These are phyloP conservation scores for Ptychodera flava DNA, from an alignment of 35 echinoderm and acorn worm genomes.

Conservation along the genomic window DNA sequence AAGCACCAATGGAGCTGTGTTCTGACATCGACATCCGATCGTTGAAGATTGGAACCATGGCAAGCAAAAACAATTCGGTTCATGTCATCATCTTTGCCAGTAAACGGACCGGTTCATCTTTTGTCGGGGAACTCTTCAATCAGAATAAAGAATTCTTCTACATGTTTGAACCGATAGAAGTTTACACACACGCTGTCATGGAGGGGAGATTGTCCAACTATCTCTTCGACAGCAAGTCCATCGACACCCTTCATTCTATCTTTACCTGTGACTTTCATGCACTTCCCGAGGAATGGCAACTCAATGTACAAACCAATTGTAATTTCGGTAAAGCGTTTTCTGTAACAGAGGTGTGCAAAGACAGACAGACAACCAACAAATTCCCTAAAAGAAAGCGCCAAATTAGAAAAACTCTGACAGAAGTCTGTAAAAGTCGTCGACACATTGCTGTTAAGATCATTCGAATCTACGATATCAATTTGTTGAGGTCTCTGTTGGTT, in stretches of 20 bases:
- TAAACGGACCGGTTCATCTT: constrained; percentile 90
- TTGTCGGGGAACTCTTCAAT: constrained; percentile 84
- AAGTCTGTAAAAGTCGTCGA: constrained; percentile 15
- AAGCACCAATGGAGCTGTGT: not conserved
- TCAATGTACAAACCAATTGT: not conserved
- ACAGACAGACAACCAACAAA: not conserved
- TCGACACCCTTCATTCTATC: not conserved
- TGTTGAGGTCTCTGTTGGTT: constrained; percentile 19
- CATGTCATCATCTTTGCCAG: constrained; percentile 45
- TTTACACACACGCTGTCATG: constrained; percentile 46
- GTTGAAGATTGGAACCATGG: too few relatives aligned
- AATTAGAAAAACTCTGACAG: not conserved
- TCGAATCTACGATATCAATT: constrained; percentile 49
- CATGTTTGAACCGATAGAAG: constrained; percentile 61
- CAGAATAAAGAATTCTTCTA: constrained; percentile 71
- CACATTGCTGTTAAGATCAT: constrained; percentile 65
- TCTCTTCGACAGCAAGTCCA: not conserved
- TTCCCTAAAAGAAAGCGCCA: not conserved
- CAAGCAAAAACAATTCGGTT: not conserved
- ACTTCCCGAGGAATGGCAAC: not conserved
- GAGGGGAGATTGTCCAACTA: constrained; percentile 14
- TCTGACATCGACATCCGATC: too few relatives aligned
- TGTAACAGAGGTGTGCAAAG: not conserved
- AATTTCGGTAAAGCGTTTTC: not conserved
- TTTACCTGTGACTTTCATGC: not conserved